These are phyloP conservation scores for Camelus dromedarius DNA, from an alignment of 2,113 vertebrate species.

Conservation along the genomic window DNA sequence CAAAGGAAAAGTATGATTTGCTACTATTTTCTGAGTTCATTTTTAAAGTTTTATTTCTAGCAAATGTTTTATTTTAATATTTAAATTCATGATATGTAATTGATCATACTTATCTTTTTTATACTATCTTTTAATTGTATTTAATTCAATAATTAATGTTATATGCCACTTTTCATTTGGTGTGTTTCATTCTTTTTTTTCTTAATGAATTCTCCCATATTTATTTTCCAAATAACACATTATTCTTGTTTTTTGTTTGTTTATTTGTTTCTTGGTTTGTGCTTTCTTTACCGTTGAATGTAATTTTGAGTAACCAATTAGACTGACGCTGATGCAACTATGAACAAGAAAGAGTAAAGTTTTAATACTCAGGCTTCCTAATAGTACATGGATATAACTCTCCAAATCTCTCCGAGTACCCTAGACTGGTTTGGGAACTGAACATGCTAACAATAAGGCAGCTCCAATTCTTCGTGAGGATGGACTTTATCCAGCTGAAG, in stretches of 20 bases:
- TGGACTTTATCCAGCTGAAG: background rate
- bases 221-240: background rate
- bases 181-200: background rate
- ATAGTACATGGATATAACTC: background rate
- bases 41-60: background rate
- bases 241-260: background rate
- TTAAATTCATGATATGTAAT: background rate
- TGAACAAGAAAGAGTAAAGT: background rate
- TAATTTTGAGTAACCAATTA: background rate
- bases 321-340: background rate
- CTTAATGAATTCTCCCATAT: background rate
- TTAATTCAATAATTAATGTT: background rate
- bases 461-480: rapidly evolving
- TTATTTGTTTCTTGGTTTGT: background rate
- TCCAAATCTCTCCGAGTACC: background rate
- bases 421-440: background rate
- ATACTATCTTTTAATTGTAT: background rate
- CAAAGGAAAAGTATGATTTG: background rate
- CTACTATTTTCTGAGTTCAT: background rate
- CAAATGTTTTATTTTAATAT: background rate
- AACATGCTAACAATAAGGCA: background rate
- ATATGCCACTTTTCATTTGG: background rate
- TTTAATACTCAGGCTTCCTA: background rate
- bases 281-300: background rate
- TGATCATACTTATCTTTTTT: background rate